phyloP scores from a whole-genome alignment of 2,888 invertebrate species.

The Dolichopus griseipennis region DNA sequence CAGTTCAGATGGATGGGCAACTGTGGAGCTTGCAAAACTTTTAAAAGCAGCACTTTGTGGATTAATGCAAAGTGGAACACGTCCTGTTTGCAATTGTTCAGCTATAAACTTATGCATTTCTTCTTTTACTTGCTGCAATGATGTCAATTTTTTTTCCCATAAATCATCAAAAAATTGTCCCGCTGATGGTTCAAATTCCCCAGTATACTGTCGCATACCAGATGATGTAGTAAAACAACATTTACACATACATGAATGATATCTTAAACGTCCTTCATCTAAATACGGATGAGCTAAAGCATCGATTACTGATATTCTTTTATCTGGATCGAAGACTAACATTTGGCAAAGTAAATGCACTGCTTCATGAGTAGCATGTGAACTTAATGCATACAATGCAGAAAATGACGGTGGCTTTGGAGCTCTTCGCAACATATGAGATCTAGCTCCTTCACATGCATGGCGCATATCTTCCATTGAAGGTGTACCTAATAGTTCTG shows the following conservation, averaged over 20 bases:
- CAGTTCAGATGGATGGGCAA: conserved; percentile 95
- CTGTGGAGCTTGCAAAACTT: conserved; percentile 98
- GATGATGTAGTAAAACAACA: conserved; percentile 82
- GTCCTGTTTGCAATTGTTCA: conserved; percentile 88
- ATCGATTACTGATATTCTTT: conserved; percentile 88
- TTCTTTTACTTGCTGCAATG: conserved; percentile 94
- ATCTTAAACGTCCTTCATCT: conserved; percentile 94
- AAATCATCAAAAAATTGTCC: conserved; percentile 87
- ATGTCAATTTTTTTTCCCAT: conserved; percentile 92
- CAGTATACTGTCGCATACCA: conserved; percentile 77
- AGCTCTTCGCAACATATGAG: conserved; percentile 81
- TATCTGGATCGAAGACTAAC: conserved; percentile 96
- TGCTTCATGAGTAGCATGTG: conserved; percentile 94
- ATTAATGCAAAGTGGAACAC: conserved; percentile 98
- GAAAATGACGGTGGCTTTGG: conserved; percentile 82
- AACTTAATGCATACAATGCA: conserved; percentile 80
- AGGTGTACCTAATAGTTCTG: conserved; percentile 94
- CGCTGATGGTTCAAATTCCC: conserved; percentile 90
- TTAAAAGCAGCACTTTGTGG: conserved; percentile 99
- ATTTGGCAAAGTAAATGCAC: conserved; percentile 95
- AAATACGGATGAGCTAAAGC: conserved; percentile 95
- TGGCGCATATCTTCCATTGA: conserved; percentile 91
- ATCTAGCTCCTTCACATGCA: conserved; percentile 90
- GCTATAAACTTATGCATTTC: conserved; percentile 99
- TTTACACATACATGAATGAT: conserved; percentile 99